phyloP scores from a whole-genome alignment of 1,140 invertebrate species.

The Lycorma delicatula region DNA sequence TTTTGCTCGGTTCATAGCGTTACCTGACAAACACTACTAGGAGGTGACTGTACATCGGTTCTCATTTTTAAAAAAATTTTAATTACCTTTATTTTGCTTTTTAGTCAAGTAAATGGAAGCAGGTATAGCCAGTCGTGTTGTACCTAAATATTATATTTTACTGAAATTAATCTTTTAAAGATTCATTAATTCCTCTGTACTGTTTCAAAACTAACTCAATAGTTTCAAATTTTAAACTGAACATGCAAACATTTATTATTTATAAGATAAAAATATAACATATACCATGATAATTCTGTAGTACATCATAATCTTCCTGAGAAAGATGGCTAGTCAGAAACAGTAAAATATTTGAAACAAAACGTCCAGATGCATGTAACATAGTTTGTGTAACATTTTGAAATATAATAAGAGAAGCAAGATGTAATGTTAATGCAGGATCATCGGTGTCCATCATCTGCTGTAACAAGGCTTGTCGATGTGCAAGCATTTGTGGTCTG shows the following conservation, averaged over 20 bases:
- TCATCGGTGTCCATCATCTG: conserved; percentile 65
- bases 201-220: neutral
- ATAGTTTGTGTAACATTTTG: conserved; percentile 69
- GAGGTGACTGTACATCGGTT: too few species aligned
- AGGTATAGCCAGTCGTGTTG: neutral
- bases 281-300: conserved; percentile 70
- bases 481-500: conserved; percentile 57
- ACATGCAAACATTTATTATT: conserved; percentile 8
- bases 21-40: too few species aligned
- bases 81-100: neutral
- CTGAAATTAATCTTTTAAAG: neutral
- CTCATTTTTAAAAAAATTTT: too few species aligned
- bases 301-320: conserved; percentile 47
- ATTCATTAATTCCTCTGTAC: neutral
- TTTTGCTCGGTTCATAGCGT: too few species aligned
- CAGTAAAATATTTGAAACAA: conserved; percentile 69
- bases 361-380: conserved; percentile 83
- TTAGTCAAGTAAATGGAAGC: neutral
- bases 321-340: conserved; percentile 61
- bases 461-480: conserved; percentile 70
- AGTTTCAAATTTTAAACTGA: neutral
- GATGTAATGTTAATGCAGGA: conserved; percentile 73
- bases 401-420: conserved; percentile 72
- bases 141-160: neutral
- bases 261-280: conserved; percentile 7